phyloP scores from a whole-genome alignment of 92 coral and sea anemone genomes.

The Parazoanthus darwini region DNA sequence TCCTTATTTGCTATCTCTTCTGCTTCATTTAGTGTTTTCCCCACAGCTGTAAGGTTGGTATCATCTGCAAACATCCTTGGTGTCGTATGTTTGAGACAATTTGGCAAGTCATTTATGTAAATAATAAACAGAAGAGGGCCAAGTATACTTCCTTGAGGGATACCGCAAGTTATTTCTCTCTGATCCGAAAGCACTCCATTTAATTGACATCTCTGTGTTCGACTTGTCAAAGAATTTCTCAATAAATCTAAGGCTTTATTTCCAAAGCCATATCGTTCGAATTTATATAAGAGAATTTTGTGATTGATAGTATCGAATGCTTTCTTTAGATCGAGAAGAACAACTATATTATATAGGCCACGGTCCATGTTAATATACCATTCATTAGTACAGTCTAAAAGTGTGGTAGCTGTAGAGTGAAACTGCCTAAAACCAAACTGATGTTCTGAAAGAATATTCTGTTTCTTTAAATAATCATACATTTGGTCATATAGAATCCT shows the following conservation, averaged over 20 bases:
- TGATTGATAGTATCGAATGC: conserved; percentile 31
- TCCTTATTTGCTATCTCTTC: conserved; percentile 33
- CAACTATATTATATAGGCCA: conserved; percentile 37
- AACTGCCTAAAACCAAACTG: conserved; percentile 11
- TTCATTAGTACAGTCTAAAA: conserved; percentile 36
- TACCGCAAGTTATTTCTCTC: conserved; percentile 36
- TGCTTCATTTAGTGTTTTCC: conserved; percentile 36
- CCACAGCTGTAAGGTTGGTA: conserved; percentile 49
- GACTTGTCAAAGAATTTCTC: conserved; percentile 28
- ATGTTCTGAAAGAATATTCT: too few species aligned
- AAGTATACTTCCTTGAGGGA: conserved; percentile 25
- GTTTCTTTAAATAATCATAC: too few species aligned
- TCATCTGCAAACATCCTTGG: conserved; percentile 49
- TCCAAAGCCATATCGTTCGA: not conserved
- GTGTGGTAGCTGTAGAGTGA: conserved; percentile 29
- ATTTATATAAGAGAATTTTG: conserved; percentile 27
- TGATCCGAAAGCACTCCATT: conserved; percentile 42
- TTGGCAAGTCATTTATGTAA: conserved; percentile 29
- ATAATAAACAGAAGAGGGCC: not conserved
- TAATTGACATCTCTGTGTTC: conserved; percentile 41
- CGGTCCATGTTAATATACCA: conserved; percentile 46
- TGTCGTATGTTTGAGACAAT: conserved; percentile 48
- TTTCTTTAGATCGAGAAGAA: conserved; percentile 37
- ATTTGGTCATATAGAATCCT: too few species aligned
- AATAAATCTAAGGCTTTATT: conserved; percentile 26